A percentile compares a stretch with the other conserved stretches of the same genome.
phyloP scores from a whole-genome alignment of 2,888 invertebrate species.

The Noctua comes region DNA sequence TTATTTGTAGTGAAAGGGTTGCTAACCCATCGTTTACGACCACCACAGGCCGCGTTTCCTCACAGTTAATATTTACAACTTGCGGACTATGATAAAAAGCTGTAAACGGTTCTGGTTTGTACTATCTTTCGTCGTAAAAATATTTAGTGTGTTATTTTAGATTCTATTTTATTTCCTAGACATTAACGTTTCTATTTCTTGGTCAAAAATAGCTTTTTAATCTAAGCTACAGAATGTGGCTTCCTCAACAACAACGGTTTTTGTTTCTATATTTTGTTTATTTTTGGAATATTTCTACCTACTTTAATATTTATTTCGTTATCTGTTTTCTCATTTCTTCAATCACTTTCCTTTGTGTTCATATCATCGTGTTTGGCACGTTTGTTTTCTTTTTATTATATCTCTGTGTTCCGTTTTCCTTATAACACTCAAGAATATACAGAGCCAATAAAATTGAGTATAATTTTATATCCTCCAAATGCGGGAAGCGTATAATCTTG shows the following conservation, averaged over 20 bases:
- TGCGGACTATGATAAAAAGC: conserved; percentile 49
- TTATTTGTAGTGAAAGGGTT: conserved; percentile 49
- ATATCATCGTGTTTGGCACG: conserved; percentile 35
- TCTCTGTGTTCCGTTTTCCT: conserved; percentile 39
- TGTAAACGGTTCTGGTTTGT: conserved; percentile 49
- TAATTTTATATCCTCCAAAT: conserved; percentile 40
- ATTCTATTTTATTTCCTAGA: conserved; percentile 5
- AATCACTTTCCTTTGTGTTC: conserved; percentile 48
- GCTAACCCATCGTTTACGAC: conserved; percentile 54
- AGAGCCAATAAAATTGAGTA: conserved; percentile 46
- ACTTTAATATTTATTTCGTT: conserved; percentile 24
- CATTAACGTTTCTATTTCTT: conserved; percentile 15
- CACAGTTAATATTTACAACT: conserved; percentile 59
- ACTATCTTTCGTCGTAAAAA: conserved; percentile 49
- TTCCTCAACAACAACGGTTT: not conserved
- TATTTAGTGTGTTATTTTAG: conserved; percentile 26
- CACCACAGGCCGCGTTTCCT: conserved; percentile 31
- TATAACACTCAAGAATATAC: conserved; percentile 38
- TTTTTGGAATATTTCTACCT: not conserved
- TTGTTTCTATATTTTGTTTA: not conserved
- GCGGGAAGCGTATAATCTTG: conserved; percentile 27
- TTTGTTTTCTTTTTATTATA: conserved; percentile 55
- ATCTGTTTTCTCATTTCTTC: conserved; percentile 37
- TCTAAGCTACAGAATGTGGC: not conserved
- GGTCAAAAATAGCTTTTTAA: not conserved